Base-by-base conservation (phyloP, 2,113 vertebrate species). In the Ptilonorhynchus violaceus region DNA sequence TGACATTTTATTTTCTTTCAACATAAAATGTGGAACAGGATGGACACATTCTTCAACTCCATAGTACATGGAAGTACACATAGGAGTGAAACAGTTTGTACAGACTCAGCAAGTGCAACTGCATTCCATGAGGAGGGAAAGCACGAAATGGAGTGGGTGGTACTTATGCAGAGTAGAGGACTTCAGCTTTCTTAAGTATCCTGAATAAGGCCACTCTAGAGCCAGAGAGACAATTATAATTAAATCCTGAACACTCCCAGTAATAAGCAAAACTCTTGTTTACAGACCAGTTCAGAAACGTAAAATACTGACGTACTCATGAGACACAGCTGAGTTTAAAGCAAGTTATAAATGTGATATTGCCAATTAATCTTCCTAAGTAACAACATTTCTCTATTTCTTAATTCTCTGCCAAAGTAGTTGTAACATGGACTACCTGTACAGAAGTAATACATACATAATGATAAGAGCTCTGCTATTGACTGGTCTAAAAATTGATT, bases 131-230 rank as follows among this genome's bases (percentile, higher is more conserved):
- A 31, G 13, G 30, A 75, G 24, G 44, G 47, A 82, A 90, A 83
- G 20, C 47, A 47, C 0, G 0, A 52, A 44, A 79, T 2, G 4
- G 31, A 82, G 77, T 20, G 55, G 85, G 35, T 2, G 0, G 23
- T 50, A 63, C 31, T 80, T 37, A 21, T 0, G 1, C 1, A 2
- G 31, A 66, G 31, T 19, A 21, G 23, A 23, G 24, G 22, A 9
- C 12, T 91, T 92, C 59, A 77, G 28, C 28, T 58, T 47, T 80
- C 63, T 42, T 30, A 81, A 85, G 30, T 10, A 44, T 9, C 47
- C 27, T 70, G 42, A 84, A 77, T 70, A 87, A 77, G 78, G 21
- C 30, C 18, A 66, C 30, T 80, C 27, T 85, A 63, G 23, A 94
- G 25, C 13, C 63, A 91, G 35, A 66, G 27, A 53, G 10, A 67